phyloP scores from a whole-genome alignment of 2,113 vertebrate species.

The Oreocharis arfaki region DNA sequence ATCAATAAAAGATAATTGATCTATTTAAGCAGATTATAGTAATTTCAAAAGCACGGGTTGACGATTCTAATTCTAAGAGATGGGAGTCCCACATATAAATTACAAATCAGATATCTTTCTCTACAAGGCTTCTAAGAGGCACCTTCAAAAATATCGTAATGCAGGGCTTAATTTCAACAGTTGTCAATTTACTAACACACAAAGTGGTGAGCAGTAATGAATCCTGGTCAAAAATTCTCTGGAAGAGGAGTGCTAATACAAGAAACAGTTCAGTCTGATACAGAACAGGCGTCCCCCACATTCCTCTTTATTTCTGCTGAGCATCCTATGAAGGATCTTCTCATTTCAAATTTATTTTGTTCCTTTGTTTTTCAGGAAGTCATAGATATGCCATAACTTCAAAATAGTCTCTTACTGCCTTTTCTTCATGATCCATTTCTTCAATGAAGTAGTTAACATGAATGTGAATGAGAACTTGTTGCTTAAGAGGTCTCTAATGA shows the following conservation, averaged over 20 bases:
- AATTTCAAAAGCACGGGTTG: not conserved
- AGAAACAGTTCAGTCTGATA: not conserved
- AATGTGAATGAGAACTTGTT: not conserved
- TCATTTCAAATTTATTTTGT: not conserved
- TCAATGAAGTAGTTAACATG: not conserved
- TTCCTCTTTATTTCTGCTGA: not conserved
- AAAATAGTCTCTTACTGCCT: not conserved
- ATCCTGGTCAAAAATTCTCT: not conserved
- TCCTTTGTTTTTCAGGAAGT: not conserved
- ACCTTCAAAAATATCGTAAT: not conserved
- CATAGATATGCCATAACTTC: not conserved
- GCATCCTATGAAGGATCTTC: not conserved
- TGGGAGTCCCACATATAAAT: not conserved
- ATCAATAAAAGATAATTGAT: not conserved
- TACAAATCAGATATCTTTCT: not conserved
- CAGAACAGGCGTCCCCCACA: fast-evolving
- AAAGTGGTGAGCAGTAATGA: not conserved
- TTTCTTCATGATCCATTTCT: not conserved
- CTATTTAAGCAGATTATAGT: not conserved
- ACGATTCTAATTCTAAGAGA: not conserved
- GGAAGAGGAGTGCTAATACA: not conserved
- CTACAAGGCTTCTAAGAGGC: not conserved
- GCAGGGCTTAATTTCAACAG: not conserved
- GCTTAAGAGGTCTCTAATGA: not conserved
- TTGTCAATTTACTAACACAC: not conserved